A percentile compares a stretch with the other conserved stretches of the same genome.
Evolutionary conservation across 2,888 invertebrate genomes (phyloP).

Genomic region (Phorcus lineatus): DNA sequence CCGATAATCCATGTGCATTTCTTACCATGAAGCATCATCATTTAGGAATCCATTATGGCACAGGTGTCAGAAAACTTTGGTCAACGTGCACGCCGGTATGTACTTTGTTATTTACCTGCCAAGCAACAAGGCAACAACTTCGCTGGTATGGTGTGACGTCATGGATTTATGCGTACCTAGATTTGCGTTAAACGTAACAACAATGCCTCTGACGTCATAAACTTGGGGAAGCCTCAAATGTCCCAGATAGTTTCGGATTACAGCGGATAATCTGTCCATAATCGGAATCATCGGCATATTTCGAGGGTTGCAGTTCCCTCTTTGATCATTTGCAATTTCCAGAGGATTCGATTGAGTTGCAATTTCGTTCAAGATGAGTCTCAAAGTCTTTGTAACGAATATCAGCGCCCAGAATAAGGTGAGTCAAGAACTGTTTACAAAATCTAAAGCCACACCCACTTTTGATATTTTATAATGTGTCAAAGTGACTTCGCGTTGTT

Average conservation of each 20-base stretch:
- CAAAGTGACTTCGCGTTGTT: not conserved
- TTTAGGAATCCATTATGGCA: conserved; percentile 3
- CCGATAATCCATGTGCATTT: not conserved
- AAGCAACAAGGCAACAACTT: conserved; percentile 56
- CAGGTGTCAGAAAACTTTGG: not conserved
- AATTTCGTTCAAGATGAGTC: conserved; percentile 37
- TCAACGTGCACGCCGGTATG: conserved; percentile 51
- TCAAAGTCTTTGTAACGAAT: conserved; percentile 49
- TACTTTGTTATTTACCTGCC: conserved; percentile 60
- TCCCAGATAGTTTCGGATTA: conserved; percentile 6
- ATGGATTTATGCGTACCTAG: conserved; percentile 24
- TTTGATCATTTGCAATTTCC: not conserved
- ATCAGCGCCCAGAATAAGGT: conserved; percentile 49
- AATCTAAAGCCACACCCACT: conserved; percentile 1
- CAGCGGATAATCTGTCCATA: conserved; percentile 15
- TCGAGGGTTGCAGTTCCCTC: not conserved
- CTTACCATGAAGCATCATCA: conserved; percentile 4
- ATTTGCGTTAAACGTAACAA: conserved; percentile 27
- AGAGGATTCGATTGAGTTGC: not conserved
- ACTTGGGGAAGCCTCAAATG: conserved; percentile 2
- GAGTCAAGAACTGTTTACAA: conserved; percentile 33
- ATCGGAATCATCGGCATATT: conserved; percentile 13
- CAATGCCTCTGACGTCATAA: conserved; percentile 34
- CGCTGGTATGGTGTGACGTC: conserved; percentile 44
- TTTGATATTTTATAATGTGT: not conserved